These are phyloP conservation scores for Sinelater perroti DNA, from an alignment of 2,888 invertebrate genomes.

Conservation along the genomic window DNA sequence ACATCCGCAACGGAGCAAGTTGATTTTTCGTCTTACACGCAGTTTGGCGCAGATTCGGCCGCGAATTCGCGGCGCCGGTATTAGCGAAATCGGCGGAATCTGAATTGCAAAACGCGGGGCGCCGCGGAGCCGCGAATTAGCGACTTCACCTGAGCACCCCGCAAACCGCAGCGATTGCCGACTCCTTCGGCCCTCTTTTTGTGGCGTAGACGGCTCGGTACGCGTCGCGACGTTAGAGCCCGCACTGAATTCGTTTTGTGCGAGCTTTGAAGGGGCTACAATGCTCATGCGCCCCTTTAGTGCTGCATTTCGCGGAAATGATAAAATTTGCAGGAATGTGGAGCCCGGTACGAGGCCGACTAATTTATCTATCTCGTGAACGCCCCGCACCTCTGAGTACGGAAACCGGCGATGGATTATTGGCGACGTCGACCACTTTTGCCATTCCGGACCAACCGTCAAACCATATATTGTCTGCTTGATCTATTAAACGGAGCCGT, in stretches of 20 bases:
- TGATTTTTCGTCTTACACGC: too few species aligned
- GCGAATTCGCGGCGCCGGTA: too few species aligned
- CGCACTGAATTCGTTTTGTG: slow-evolving; percentile 53
- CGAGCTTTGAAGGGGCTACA: slow-evolving; percentile 37
- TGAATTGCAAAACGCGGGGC: slow-evolving; percentile 6
- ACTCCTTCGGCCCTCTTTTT: slow-evolving; percentile 26
- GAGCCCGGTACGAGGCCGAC: slow-evolving; percentile 31
- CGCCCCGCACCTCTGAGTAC: slow-evolving; percentile 23
- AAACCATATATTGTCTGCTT: too few species aligned
- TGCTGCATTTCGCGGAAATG: slow-evolving; percentile 47
- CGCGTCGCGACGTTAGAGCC: slow-evolving; percentile 51
- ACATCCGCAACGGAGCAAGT: not conserved
- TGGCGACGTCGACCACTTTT: too few species aligned
- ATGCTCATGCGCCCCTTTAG: slow-evolving; percentile 44
- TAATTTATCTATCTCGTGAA: slow-evolving; percentile 39
- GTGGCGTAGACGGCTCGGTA: slow-evolving; percentile 28
- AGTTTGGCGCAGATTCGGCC: too few species aligned
- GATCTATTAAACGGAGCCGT: too few species aligned
- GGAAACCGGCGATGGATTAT: too few species aligned
- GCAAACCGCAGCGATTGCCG: slow-evolving; percentile 26
- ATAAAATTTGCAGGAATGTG: slow-evolving; percentile 45
- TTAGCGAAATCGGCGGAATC: too few species aligned
- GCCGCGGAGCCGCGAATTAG: slow-evolving; percentile 19
- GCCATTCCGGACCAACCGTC: too few species aligned
- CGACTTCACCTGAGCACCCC: slow-evolving; percentile 29